phyloP scores from a whole-genome alignment of 1,140 invertebrate genomes.

The Cardiocondyla obscurior region DNA sequence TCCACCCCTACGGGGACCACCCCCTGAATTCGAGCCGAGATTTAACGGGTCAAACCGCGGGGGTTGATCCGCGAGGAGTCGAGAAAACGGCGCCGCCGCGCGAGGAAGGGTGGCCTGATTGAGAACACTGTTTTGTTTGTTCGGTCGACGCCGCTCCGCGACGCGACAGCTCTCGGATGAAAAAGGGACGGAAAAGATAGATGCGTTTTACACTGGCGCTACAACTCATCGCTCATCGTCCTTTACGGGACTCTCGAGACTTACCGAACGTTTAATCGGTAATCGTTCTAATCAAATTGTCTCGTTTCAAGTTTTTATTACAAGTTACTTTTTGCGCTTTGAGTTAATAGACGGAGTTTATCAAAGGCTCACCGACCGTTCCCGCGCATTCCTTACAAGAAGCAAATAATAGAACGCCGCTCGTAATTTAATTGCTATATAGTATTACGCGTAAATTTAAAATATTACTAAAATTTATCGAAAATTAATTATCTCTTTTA shows the following conservation, averaged over 20 bases:
- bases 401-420: not conserved
- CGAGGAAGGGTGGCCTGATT: slow-evolving; percentile 79
- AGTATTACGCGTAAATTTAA: no score
- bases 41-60: slow-evolving; percentile 81
- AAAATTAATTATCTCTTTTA: no score
- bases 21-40: slow-evolving; percentile 77
- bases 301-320: not conserved
- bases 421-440: no score
- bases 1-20: slow-evolving; percentile 48
- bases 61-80: slow-evolving; percentile 68
- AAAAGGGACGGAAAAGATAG: slow-evolving; percentile 44
- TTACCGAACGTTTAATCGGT: not conserved
- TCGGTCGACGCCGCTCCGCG: slow-evolving; percentile 47
- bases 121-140: slow-evolving; percentile 82
- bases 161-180: not conserved
- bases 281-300: not conserved
- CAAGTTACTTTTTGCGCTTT: not conserved
- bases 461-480: no score
- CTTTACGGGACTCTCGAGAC: not conserved
- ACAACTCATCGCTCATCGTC: not conserved
- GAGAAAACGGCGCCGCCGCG: slow-evolving; percentile 61
- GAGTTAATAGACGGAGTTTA: not conserved
- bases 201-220: slow-evolving; percentile 10
- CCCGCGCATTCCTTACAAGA: no score
- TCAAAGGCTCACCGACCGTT: no score